phyloP scores from a whole-genome alignment of 2,113 vertebrate genomes.

The Hippocampus comes region DNA sequence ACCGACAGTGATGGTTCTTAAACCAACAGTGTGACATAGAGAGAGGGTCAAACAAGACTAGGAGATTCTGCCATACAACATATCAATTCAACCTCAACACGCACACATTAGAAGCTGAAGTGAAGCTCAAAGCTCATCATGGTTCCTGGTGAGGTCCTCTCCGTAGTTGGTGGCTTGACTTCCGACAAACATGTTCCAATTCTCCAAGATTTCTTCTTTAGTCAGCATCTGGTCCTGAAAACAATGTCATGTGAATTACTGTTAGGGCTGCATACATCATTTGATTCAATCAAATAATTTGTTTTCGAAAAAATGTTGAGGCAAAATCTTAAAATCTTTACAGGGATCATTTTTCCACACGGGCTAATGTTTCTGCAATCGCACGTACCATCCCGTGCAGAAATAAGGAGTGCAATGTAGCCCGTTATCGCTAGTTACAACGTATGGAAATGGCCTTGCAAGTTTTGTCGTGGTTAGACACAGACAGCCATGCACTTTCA shows the following conservation, averaged over 20 bases:
- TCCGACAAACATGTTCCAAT: constrained; percentile 99
- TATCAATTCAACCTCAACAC: not conserved
- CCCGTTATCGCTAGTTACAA: no score
- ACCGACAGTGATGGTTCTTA: constrained; percentile 8
- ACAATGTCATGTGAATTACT: not conserved
- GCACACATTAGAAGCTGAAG: not conserved
- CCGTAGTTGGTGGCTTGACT: constrained; percentile 98
- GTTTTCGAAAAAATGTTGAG: no score
- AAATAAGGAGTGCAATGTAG: no score
- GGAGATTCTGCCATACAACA: constrained; percentile 20
- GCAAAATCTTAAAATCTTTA: no score
- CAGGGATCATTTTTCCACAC: no score
- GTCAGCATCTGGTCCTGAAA: constrained; percentile 87
- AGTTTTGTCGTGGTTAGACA: no score
- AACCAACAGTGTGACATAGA: constrained; percentile 4
- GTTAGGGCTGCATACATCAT: not conserved
- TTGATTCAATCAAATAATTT: no score
- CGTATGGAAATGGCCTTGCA: no score
- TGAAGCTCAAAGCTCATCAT: constrained; percentile 86
- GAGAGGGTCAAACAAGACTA: constrained; percentile 5
- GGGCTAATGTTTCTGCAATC: no score
- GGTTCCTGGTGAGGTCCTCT: constrained; percentile 93
- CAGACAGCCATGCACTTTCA: no score
- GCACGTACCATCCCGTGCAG: no score
- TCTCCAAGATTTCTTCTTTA: constrained; percentile 92